A percentile compares a stretch with the other conserved stretches of the same genome.
Evolutionary conservation across 2,797 vertebrate genomes (phyloP).

Genomic region (Propithecus deckenii): DNA sequence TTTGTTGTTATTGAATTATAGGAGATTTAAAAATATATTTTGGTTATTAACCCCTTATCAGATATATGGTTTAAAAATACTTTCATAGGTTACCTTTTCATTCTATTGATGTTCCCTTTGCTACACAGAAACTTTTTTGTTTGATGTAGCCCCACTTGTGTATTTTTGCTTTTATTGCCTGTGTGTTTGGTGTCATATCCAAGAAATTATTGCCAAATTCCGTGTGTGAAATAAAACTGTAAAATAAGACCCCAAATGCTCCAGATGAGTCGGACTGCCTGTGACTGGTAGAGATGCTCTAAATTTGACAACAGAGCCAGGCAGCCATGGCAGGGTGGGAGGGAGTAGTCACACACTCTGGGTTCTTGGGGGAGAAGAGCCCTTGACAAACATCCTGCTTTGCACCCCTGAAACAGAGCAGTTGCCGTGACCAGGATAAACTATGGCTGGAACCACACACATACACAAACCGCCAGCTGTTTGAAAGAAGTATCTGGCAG

Average conservation of each 20-base stretch:
- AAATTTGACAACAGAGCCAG: not conserved
- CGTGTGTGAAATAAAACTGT: no score
- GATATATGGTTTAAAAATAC: not conserved
- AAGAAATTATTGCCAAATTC: not conserved
- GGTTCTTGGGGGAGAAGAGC: not conserved
- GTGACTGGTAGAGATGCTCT: not conserved
- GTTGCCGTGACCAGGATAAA: not conserved
- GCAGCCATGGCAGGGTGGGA: not conserved
- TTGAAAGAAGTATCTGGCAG: not conserved
- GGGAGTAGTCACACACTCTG: not conserved
- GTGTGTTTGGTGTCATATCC: not conserved
- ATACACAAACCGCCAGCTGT: not conserved
- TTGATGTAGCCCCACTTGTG: not conserved
- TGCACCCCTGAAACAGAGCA: not conserved
- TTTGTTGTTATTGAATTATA: not conserved
- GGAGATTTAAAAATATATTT: not conserved
- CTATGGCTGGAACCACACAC: not conserved
- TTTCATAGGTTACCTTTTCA: not conserved
- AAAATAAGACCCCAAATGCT: no score
- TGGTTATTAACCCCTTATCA: not conserved
- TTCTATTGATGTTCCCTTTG: not conserved
- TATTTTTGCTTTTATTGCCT: not conserved
- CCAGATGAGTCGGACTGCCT: not conserved
- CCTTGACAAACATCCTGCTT: not conserved
- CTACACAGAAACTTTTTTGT: not conserved